These are phyloP conservation scores for Barypeithes pellucidus DNA, from an alignment of 2,888 invertebrate species.

Conservation along the genomic window DNA sequence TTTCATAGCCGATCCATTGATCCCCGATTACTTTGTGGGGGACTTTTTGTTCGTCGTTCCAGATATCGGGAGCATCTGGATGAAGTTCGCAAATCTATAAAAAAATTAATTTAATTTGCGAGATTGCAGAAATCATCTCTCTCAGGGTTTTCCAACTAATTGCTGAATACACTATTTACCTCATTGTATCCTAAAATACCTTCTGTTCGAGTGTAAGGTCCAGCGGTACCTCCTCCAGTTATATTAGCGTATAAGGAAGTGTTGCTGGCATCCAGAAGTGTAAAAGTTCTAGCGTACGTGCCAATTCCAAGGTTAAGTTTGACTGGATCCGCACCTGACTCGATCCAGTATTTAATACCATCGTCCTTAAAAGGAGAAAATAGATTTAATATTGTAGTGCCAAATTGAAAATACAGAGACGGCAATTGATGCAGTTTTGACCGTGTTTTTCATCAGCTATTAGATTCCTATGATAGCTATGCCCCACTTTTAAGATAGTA, in stretches of 20 bases:
- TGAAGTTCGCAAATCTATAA: conserved; percentile 63
- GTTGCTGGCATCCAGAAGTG: conserved; percentile 70
- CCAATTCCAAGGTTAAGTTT: conserved; percentile 83
- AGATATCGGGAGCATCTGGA: conserved; percentile 64
- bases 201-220: conserved; percentile 76
- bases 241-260: conserved; percentile 75
- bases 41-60: conserved; percentile 67
- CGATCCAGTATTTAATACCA: conserved; percentile 73
- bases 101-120: too few species aligned
- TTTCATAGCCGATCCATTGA: conserved; percentile 81
- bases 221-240: conserved; percentile 75
- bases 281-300: conserved; percentile 81
- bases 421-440: too few species aligned
- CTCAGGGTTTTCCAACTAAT: too few species aligned
- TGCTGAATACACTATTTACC: conserved; percentile 61
- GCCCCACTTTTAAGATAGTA: too few species aligned
- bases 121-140: too few species aligned
- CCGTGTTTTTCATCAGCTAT: too few species aligned
- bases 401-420: too few species aligned
- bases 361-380: conserved; percentile 66
- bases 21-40: conserved; percentile 75
- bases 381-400: background rate
- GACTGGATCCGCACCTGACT: conserved; percentile 73
- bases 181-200: conserved; percentile 84
- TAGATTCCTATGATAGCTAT: too few species aligned